These are phyloP conservation scores for Kradibia gibbosae DNA, from an alignment of 1,140 invertebrate genomes.

Conservation along the genomic window DNA sequence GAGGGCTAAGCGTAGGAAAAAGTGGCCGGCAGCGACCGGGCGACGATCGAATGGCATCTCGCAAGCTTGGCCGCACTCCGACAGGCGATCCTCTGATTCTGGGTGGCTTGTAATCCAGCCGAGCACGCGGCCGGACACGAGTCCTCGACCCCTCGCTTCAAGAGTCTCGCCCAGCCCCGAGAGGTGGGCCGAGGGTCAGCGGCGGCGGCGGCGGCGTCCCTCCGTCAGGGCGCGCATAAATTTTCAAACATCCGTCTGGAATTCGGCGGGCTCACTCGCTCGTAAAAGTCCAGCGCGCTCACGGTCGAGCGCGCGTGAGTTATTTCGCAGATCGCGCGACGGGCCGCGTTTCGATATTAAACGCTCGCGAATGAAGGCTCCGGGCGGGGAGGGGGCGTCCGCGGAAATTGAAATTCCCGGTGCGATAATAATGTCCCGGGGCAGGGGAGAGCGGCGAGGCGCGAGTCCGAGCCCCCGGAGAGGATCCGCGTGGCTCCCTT, in stretches of 20 bases:
- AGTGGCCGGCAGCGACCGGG: too few relatives aligned
- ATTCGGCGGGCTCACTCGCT: neutral
- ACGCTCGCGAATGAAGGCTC: slow-evolving; percentile 34
- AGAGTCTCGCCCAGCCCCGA: too few relatives aligned
- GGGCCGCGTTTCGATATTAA: slow-evolving; percentile 8
- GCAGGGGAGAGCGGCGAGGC: neutral
- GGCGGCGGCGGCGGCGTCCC: too few relatives aligned
- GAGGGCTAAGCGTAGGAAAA: too few relatives aligned
- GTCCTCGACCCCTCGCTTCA: too few relatives aligned
- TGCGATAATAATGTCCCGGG: neutral
- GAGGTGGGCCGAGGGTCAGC: too few relatives aligned
- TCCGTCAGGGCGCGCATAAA: too few relatives aligned
- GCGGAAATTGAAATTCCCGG: slow-evolving; percentile 49
- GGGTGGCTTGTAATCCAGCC: too few relatives aligned
- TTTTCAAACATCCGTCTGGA: neutral
- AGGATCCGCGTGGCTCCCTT: neutral
- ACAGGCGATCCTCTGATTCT: too few relatives aligned
- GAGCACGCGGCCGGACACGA: too few relatives aligned
- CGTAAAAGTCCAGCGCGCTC: neutral
- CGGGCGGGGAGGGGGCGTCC: neutral
- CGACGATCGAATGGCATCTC: too few relatives aligned
- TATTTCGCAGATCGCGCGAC: neutral
- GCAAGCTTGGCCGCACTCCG: too few relatives aligned
- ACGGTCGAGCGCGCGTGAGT: neutral
- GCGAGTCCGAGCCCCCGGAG: neutral